Percentiles rank a stretch among this genome's conserved stretches.
Evolutionary conservation across 2,888 invertebrate genomes (phyloP).

Genomic region (Aleiodes testaceus): DNA sequence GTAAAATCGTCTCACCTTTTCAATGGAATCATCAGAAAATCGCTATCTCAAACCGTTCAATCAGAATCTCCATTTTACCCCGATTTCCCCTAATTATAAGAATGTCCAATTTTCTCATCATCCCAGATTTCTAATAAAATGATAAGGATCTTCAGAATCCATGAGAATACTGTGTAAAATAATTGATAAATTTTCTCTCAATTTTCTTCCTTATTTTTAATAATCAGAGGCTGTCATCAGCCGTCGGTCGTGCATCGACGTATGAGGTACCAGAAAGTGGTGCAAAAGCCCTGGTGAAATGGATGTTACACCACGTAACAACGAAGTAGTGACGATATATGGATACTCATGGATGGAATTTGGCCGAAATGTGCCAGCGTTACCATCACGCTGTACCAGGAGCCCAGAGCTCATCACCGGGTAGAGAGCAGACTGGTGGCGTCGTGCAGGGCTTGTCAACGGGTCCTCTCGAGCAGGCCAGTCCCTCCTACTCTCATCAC

Average conservation of each 20-base stretch:
- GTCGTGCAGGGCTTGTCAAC: constrained; percentile 67
- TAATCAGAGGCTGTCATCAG: constrained; percentile 19
- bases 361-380: constrained; percentile 73
- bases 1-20: too few species aligned
- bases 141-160: constrained; percentile 19
- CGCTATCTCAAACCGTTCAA: too few species aligned
- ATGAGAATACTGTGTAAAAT: too few species aligned
- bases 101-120: constrained; percentile 10
- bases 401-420: constrained; percentile 69
- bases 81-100: too few species aligned
- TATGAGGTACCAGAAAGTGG: constrained; percentile 49
- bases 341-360: constrained; percentile 73
- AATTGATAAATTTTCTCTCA: not conserved
- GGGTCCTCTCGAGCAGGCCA: constrained; percentile 69
- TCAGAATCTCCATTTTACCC: too few species aligned
- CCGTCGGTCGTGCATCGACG: constrained; percentile 10
- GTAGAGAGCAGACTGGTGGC: constrained; percentile 66
- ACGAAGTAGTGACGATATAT: constrained; percentile 70
- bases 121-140: constrained; percentile 24
- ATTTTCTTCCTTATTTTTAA: constrained; percentile 6
- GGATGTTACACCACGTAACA: constrained; percentile 70
- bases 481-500: constrained; percentile 71
- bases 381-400: constrained; percentile 71
- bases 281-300: constrained; percentile 68
- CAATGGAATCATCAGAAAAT: too few species aligned